A percentile compares a stretch with the other conserved stretches of the same genome.
phyloP scores from a whole-genome alignment of 1,140 invertebrate genomes.

The Samia ricini region DNA sequence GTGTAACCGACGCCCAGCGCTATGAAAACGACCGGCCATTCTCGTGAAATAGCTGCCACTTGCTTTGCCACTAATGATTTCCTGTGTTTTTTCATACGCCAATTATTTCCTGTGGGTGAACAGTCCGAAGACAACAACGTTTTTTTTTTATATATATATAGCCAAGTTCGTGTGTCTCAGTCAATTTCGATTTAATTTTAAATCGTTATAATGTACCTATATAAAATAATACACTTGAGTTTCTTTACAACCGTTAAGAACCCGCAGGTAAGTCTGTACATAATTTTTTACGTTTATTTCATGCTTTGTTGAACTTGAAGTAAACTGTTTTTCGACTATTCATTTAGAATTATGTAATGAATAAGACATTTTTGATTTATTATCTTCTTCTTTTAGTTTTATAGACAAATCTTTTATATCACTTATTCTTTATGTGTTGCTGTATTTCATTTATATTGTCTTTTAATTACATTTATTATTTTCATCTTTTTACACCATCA shows the following conservation, averaged over 20 bases:
- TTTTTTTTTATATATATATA: slow-evolving; percentile 32
- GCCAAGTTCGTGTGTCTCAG: slow-evolving; percentile 19
- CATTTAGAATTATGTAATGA: not conserved
- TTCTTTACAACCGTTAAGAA: not conserved
- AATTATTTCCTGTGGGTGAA: slow-evolving; percentile 65
- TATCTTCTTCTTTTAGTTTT: too few relatives aligned
- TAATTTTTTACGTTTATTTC: slow-evolving; percentile 2
- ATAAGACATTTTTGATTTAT: not conserved
- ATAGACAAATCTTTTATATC: too few relatives aligned
- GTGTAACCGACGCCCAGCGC: slow-evolving; percentile 37
- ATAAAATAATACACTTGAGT: slow-evolving; percentile 3
- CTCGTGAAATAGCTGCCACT: slow-evolving; percentile 65
- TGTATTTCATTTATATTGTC: too few relatives aligned
- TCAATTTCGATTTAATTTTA: slow-evolving; percentile 33
- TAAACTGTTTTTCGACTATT: not conserved
- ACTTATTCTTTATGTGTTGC: too few relatives aligned
- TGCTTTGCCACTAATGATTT: slow-evolving; percentile 70
- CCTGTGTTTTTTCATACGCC: slow-evolving; percentile 69
- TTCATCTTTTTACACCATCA: too few relatives aligned
- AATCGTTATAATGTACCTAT: slow-evolving; percentile 12
- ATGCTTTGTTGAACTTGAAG: not conserved
- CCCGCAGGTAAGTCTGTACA: not conserved
- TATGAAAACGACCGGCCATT: slow-evolving; percentile 24
- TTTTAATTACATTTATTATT: too few relatives aligned
- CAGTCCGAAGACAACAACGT: slow-evolving; percentile 40